Evolutionary conservation across 1,140 invertebrate genomes (phyloP).

Genomic region (Eupristina koningsbergeri): DNA sequence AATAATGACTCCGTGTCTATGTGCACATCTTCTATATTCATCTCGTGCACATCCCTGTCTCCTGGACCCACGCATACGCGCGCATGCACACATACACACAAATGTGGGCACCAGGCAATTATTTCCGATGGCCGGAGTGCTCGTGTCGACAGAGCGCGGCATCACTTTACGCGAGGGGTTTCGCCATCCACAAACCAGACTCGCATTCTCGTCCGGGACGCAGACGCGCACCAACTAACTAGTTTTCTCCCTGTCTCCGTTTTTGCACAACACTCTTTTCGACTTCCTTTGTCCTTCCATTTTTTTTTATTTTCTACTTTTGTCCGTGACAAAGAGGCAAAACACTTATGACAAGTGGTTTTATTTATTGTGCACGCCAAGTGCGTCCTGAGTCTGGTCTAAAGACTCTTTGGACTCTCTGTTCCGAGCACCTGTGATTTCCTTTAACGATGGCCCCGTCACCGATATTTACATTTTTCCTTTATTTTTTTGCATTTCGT

Average conservation of each 20-base stretch:
- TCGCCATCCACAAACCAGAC: slow-evolving; percentile 53
- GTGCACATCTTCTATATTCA: slow-evolving; percentile 14
- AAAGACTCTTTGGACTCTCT: too few relatives aligned
- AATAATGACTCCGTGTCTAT: too few relatives aligned
- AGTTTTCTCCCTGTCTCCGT: slow-evolving; percentile 42
- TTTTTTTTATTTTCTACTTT: too few relatives aligned
- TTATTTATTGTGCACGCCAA: background rate
- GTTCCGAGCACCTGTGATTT: too few relatives aligned
- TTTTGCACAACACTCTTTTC: background rate
- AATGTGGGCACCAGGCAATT: slow-evolving; percentile 66
- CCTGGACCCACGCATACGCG: background rate
- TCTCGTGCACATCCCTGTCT: background rate
- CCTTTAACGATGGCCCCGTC: slow-evolving; percentile 17
- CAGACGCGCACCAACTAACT: slow-evolving; percentile 55
- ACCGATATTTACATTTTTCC: background rate
- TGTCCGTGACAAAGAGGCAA: background rate
- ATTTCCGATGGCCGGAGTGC: slow-evolving; percentile 66
- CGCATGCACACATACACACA: too few relatives aligned
- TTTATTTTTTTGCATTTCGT: background rate
- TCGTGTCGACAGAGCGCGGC: slow-evolving; percentile 60
- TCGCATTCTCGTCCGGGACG: slow-evolving; percentile 15
- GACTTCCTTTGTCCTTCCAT: background rate
- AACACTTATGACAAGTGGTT: slow-evolving; percentile 10
- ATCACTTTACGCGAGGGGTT: slow-evolving; percentile 62
- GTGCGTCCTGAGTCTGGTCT: too few relatives aligned